Evolutionary conservation across 2,113 vertebrate species (phyloP).

Genomic region (Stegostoma tigrinum): DNA sequence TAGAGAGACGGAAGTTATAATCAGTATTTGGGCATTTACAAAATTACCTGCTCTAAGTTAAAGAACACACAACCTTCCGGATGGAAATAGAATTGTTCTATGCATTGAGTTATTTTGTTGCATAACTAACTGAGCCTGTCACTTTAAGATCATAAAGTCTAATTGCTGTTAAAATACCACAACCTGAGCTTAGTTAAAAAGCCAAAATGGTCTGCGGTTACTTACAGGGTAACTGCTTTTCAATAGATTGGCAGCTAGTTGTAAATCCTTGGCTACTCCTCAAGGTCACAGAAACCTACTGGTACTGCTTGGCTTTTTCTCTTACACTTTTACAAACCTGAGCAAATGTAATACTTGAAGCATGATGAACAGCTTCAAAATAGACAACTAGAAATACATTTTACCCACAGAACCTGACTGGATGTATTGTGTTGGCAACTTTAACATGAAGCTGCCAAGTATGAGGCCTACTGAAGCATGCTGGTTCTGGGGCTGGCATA

Average conservation of each 20-base stretch:
- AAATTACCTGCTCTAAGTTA: neutral
- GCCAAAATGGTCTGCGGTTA: neutral
- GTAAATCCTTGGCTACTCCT: neutral
- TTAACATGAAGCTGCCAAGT: neutral
- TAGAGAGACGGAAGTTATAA: neutral
- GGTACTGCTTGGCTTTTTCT: neutral
- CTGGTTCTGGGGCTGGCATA: neutral
- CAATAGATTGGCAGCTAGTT: neutral
- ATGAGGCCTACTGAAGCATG: neutral
- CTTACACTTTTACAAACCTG: neutral
- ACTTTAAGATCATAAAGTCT: neutral
- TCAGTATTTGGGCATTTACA: neutral
- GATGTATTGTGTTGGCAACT: no score
- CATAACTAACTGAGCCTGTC: neutral
- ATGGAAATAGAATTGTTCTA: neutral
- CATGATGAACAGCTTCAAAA: neutral
- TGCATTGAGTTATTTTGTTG: neutral
- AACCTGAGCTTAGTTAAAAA: neutral
- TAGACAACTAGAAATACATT: neutral
- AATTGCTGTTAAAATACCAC: neutral
- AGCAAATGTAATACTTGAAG: neutral
- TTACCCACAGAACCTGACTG: neutral
- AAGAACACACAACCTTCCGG: neutral
- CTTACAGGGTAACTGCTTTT: neutral
- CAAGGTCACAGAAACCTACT: slow-evolving; percentile 13